Evolutionary conservation across 2,113 vertebrate genomes (phyloP), one percentile per base, ranked within the genome.

Genomic region (Zeus faber): DNA sequence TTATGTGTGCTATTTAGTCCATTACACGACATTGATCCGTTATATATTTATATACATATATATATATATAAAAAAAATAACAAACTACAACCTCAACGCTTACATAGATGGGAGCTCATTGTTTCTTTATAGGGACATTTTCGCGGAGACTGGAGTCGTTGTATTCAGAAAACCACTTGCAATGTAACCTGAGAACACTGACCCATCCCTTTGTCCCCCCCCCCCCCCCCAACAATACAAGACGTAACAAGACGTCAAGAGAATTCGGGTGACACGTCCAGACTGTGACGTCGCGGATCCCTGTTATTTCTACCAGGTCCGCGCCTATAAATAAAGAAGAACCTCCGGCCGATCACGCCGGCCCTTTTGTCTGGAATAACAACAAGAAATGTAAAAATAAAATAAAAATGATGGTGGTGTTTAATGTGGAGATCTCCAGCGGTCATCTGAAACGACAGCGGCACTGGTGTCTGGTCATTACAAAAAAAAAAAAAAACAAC

Each of bases 121-220:
- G 5, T 49, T 35, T 23, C 14, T n/a, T 21, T 13, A 8, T 44
- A 17, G 20, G 23, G 40, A 3, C 24, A 62, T n/a, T n/a, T n/a
- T n/a, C n/a, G n/a, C 17, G 52, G 10, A 4, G 6, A 4, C 41
- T 22, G 7, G 29, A 35, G 20, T 48, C 17, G 70, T 49, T 49
- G 39, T 27, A 58, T 23, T 37, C 58, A 16, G 24, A 37, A 41
- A n/a, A 59, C 47, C 6, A 58, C 27, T 59, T 59, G 58, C 39
- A 60, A 13, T 79, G 83, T 76, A 87, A 86, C 66, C 52, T 14
- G 84, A 87, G 82, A 56, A 54, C 56, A 20, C 22, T 72, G 74
- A 88, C 77, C 84, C 77, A 84, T 85, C 81, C 79, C 77, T 84
- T 80, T 79, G 63, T 55, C 52, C 75, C 44, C 5, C n/a, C n/a